Evolutionary conservation across 1,140 invertebrate genomes (phyloP).

Genomic region (Batillaria attramentaria): DNA sequence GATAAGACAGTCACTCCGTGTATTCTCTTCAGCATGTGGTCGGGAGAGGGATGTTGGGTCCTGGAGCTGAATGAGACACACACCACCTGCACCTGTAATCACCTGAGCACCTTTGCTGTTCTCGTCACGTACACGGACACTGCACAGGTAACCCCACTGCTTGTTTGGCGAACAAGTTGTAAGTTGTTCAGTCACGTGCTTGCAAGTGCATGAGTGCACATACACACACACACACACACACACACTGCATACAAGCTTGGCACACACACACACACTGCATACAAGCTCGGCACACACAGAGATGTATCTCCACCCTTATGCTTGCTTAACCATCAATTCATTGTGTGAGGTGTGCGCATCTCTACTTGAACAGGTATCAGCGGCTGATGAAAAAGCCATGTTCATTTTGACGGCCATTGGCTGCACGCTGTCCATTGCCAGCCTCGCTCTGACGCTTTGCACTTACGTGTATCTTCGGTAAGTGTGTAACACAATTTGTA

Average conservation of each 20-base stretch:
- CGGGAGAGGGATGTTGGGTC: slow-evolving; percentile 50
- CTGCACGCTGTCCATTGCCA: slow-evolving; percentile 87
- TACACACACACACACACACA: too few species aligned
- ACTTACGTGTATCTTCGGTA: slow-evolving; percentile 52
- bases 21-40: slow-evolving; percentile 46
- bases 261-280: too few species aligned
- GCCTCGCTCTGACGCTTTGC: slow-evolving; percentile 77
- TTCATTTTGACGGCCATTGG: slow-evolving; percentile 88
- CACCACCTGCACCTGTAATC: slow-evolving; percentile 94
- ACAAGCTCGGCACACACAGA: too few species aligned
- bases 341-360: too few species aligned
- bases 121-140: slow-evolving; percentile 78
- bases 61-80: slow-evolving; percentile 64
- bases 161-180: too few species aligned
- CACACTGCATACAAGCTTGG: too few species aligned
- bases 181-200: too few species aligned
- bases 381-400: slow-evolving; percentile 75
- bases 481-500: not conserved
- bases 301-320: too few species aligned
- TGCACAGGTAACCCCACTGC: too few species aligned
- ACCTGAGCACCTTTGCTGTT: slow-evolving; percentile 92
- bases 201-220: too few species aligned
- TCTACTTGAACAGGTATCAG: slow-evolving; percentile 48
- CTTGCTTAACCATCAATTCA: too few species aligned
- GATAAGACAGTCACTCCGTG: not conserved